A percentile compares a stretch with the other conserved stretches of the same genome.
These are phyloP conservation scores for Drosophila multiciliata DNA, from an alignment of 2,888 invertebrate genomes.

Conservation along the genomic window DNA sequence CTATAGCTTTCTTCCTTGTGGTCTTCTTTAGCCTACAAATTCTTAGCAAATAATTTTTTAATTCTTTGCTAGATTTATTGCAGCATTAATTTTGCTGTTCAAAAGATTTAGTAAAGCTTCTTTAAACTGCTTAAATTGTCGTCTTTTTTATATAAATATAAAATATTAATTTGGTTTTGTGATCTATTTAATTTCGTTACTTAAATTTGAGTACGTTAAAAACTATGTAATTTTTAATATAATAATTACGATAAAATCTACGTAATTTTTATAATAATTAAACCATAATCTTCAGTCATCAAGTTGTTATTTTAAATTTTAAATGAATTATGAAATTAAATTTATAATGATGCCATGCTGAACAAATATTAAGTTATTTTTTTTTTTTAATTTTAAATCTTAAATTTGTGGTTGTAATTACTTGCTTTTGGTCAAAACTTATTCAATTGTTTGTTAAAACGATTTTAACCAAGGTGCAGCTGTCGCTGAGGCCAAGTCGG, in stretches of 20 bases:
- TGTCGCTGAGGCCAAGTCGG: conserved; percentile 15
- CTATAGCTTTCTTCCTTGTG: too few species aligned
- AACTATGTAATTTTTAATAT: neutral
- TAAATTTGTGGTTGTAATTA: neutral
- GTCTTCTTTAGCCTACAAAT: neutral
- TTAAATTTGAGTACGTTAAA: neutral
- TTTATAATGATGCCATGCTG: neutral
- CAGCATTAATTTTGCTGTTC: neutral
- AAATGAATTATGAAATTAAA: neutral
- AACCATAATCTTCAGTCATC: neutral
- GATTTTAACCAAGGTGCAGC: conserved; percentile 37
- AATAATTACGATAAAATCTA: neutral
- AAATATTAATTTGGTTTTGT: neutral
- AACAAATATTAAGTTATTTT: neutral
- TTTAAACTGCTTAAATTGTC: neutral
- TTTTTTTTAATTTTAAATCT: neutral
- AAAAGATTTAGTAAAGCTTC: too few species aligned
- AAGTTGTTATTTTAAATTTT: neutral
- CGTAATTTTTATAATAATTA: neutral
- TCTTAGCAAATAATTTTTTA: neutral
- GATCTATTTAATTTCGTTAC: neutral
- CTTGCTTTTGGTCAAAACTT: neutral
- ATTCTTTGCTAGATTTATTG: neutral
- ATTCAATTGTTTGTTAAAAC: conserved; percentile 6
- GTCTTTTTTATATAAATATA: neutral